Evolutionary conservation across 1,140 invertebrate genomes (phyloP).

Genomic region (Ostrea denselamellosa): DNA sequence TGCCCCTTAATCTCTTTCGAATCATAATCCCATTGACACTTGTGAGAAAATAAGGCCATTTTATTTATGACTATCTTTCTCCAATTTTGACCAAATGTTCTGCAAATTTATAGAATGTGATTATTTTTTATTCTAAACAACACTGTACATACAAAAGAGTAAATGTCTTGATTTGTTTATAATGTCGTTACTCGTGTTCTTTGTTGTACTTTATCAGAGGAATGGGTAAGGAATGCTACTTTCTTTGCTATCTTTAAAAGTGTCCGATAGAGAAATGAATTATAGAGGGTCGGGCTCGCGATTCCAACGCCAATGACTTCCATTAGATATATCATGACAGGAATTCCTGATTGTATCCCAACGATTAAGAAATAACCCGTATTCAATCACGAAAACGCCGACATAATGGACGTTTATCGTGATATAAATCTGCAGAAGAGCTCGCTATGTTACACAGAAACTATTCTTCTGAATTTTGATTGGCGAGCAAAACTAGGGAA

Average conservation of each 20-base stretch:
- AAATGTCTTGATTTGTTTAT: too few relatives aligned
- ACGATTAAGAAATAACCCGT: conserved; percentile 40
- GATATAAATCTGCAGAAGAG: conserved; percentile 22
- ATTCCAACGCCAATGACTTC: conserved; percentile 27
- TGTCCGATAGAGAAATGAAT: conserved; percentile 39
- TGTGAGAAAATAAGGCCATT: neutral
- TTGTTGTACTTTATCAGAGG: neutral
- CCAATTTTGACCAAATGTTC: neutral
- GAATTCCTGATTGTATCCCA: conserved; percentile 15
- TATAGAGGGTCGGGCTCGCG: conserved; percentile 29
- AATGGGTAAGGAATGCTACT: neutral
- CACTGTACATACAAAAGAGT: too few relatives aligned
- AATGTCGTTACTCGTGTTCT: neutral
- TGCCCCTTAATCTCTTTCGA: conserved; percentile 2
- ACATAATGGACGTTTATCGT: conserved; percentile 20
- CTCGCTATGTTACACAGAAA: conserved; percentile 24
- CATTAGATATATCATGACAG: conserved; percentile 28
- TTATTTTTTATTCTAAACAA: too few relatives aligned
- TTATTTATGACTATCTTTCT: neutral
- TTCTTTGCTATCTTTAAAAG: neutral
- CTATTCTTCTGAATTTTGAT: neutral
- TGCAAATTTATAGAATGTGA: neutral
- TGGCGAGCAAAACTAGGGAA: neutral
- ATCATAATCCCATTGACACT: neutral
- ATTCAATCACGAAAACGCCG: conserved; percentile 41